phyloP scores from a whole-genome alignment of 2,888 invertebrate genomes.

The Melinaea menophilus region DNA sequence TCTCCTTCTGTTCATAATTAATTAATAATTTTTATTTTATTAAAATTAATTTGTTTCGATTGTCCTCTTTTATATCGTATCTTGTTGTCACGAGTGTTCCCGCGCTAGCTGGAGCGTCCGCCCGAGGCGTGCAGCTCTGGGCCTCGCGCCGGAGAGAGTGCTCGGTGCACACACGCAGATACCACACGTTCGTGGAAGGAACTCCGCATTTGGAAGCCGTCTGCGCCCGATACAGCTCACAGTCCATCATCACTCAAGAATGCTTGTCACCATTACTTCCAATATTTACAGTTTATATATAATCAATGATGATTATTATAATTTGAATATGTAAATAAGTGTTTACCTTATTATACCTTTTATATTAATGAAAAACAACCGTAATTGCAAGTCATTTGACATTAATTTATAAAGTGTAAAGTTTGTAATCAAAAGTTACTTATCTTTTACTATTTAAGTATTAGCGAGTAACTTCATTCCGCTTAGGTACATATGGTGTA shows the following conservation, averaged over 20 bases:
- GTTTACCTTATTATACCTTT: too few relatives aligned
- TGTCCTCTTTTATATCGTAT: too few relatives aligned
- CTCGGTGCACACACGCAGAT: background rate
- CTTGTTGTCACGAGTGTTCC: background rate
- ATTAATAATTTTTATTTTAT: too few relatives aligned
- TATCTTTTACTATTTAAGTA: background rate
- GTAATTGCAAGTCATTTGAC: too few relatives aligned
- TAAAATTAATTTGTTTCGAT: too few relatives aligned
- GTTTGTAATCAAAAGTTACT: too few relatives aligned
- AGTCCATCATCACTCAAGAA: constrained; percentile 7
- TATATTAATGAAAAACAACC: too few relatives aligned
- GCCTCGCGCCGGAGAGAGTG: constrained; percentile 8
- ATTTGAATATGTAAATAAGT: too few relatives aligned
- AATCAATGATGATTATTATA: too few relatives aligned
- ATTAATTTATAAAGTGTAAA: too few relatives aligned
- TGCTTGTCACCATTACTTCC: background rate
- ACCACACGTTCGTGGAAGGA: constrained; percentile 19
- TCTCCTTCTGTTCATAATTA: background rate
- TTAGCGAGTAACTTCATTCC: background rate
- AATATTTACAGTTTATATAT: too few relatives aligned
- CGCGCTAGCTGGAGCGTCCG: constrained; percentile 8
- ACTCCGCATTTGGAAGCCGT: constrained; percentile 28
- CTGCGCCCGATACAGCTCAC: constrained; percentile 10
- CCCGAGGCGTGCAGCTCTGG: constrained; percentile 4
- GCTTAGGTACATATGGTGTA: background rate